These are phyloP conservation scores for Onychostoma macrolepis DNA, from an alignment of 2,113 vertebrate genomes.

Conservation along the genomic window DNA sequence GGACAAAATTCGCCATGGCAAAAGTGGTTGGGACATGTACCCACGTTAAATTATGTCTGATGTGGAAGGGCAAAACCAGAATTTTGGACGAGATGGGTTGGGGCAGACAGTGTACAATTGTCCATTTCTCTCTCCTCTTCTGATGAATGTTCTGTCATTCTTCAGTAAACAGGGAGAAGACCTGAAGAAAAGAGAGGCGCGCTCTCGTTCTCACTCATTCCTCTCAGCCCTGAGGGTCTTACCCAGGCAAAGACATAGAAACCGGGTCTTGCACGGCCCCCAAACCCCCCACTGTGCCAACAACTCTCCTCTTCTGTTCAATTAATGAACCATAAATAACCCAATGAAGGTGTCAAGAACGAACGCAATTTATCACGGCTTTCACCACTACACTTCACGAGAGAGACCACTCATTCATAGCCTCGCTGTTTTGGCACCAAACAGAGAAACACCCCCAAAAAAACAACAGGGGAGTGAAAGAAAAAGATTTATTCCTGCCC, in stretches of 20 bases:
- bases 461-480: constrained; percentile 61
- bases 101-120: constrained; percentile 53
- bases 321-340: constrained; percentile 99
- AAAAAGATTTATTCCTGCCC: constrained; percentile 89
- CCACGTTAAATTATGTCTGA: neutral
- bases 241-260: constrained; percentile 70
- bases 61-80: constrained; percentile 37
- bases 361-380: constrained; percentile 93
- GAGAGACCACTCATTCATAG: constrained; percentile 81
- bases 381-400: constrained; percentile 82
- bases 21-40: neutral
- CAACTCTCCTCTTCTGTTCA: constrained; percentile 92
- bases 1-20: neutral
- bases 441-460: constrained; percentile 61
- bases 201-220: constrained; percentile 45
- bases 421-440: constrained; percentile 61
- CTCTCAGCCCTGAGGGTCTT: constrained; percentile 70
- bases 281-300: constrained; percentile 84
- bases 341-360: constrained; percentile 98
- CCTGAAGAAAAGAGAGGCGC: constrained; percentile 58
- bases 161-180: constrained; percentile 67
- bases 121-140: constrained; percentile 58
- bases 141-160: constrained; percentile 62
- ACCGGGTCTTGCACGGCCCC: constrained; percentile 66
- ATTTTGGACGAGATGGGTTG: constrained; percentile 35